Conservation (phyloP, 2,797 vertebrate species). For the Odontamblyopus lacepedii region DNA sequence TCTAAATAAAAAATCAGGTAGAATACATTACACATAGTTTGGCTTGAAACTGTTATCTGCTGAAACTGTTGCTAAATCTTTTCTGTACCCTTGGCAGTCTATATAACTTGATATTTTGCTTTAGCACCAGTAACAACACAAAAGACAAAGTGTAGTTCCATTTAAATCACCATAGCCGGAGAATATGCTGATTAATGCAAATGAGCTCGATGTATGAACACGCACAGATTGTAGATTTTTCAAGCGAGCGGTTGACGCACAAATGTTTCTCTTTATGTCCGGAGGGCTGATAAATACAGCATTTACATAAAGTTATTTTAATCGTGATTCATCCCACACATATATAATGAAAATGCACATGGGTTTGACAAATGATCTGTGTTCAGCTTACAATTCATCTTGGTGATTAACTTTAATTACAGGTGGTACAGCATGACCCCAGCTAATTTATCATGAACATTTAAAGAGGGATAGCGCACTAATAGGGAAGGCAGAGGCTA, state of each 20-base stretch:
- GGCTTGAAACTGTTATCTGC: neutral
- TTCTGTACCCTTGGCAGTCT: neutral
- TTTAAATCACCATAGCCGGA: conserved; percentile 18
- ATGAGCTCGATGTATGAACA: conserved; percentile 22
- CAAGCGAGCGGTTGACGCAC: conserved; percentile 21
- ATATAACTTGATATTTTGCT: conserved; percentile 21
- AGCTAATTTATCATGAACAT: conserved; percentile 31
- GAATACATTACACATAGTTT: too few species aligned
- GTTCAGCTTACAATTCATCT: conserved; percentile 30
- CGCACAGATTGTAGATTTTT: conserved; percentile 35
- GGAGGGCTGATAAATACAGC: conserved; percentile 36
- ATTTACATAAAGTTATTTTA: conserved; percentile 41
- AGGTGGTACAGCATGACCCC: conserved; percentile 28
- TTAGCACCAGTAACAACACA: conserved; percentile 1
- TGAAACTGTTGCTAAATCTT: neutral
- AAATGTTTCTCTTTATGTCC: conserved; percentile 32
- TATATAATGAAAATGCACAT: conserved; percentile 20
- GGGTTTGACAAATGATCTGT: conserved; percentile 23
- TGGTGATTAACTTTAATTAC: conserved; percentile 40
- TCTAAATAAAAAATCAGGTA: too few species aligned
- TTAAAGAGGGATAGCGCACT: conserved; percentile 14
- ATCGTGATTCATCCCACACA: conserved; percentile 22
- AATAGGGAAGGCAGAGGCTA: conserved; percentile 23
- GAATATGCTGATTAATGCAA: conserved; percentile 25
- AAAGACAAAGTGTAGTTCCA: conserved; percentile 18